Evolutionary conservation across 2,797 vertebrate species (phyloP).

Genomic region (Malacoraja senta): DNA sequence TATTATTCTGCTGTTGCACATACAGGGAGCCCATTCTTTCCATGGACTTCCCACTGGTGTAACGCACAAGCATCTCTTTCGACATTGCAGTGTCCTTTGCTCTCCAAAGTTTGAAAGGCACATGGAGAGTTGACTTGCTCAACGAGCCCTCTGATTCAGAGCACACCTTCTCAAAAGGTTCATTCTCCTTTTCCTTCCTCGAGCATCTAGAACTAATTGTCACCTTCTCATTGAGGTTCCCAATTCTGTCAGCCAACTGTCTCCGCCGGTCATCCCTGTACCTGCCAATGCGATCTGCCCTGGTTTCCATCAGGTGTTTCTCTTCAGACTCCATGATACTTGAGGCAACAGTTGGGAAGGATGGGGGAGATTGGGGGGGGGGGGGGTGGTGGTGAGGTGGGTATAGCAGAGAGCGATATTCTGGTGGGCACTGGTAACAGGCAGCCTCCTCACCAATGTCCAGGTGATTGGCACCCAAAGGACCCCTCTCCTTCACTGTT

Average conservation of each 20-base stretch:
- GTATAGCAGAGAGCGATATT: background rate
- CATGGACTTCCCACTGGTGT: background rate
- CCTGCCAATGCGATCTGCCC: conserved; percentile 64
- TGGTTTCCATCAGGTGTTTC: conserved; percentile 56
- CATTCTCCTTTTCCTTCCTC: conserved; percentile 52
- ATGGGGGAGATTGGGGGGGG: background rate
- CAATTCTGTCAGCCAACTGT: conserved; percentile 60
- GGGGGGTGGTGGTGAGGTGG: background rate
- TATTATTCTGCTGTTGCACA: background rate
- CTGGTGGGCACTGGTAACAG: background rate
- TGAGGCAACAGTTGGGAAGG: background rate
- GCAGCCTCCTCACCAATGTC: background rate
- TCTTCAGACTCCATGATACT: conserved; percentile 50
- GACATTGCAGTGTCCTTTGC: background rate
- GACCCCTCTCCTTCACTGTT: conserved; percentile 12
- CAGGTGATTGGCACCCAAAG: background rate
- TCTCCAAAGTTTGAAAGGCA: background rate
- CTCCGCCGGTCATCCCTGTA: conserved; percentile 68
- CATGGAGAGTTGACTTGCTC: background rate
- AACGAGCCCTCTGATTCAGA: background rate
- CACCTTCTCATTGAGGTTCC: conserved; percentile 53
- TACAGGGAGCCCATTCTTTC: conserved; percentile 3
- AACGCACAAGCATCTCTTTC: background rate
- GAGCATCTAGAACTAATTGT: conserved; percentile 55
- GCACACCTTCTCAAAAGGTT: conserved; percentile 31